A percentile compares a stretch with the other conserved stretches of the same genome.
Conservation (phyloP, 2,888 invertebrate genomes). For the Cosmia pyralina region DNA sequence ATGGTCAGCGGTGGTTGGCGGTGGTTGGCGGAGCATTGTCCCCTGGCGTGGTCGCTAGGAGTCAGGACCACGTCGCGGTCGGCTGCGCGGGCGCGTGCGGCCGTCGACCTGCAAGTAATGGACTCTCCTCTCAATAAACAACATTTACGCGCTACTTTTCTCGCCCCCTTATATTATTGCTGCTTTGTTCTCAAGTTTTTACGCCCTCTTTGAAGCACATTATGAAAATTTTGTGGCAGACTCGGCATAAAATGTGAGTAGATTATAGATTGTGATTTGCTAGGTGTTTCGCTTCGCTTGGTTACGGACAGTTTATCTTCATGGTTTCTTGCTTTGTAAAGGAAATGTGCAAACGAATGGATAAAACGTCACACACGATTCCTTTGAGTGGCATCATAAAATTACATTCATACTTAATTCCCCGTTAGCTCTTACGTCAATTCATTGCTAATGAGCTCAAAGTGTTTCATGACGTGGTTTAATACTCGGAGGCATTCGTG, state of each 20-base stretch:
- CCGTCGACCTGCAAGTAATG: slow-evolving; percentile 78
- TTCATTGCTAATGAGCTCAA: slow-evolving; percentile 39
- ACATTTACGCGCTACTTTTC: slow-evolving; percentile 67
- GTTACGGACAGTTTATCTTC: slow-evolving; percentile 23
- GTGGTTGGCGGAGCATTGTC: slow-evolving; percentile 78
- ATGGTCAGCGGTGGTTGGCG: slow-evolving; percentile 66
- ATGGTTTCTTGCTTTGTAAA: slow-evolving; percentile 36
- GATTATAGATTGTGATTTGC: slow-evolving; percentile 47
- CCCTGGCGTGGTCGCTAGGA: slow-evolving; percentile 69
- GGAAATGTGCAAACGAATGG: slow-evolving; percentile 16
- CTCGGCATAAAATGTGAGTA: slow-evolving; percentile 31
- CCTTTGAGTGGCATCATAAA: slow-evolving; percentile 21
- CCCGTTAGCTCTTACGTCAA: slow-evolving; percentile 49
- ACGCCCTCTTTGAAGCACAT: slow-evolving; percentile 43
- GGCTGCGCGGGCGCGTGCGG: slow-evolving; percentile 77
- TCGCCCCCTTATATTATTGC: slow-evolving; percentile 57
- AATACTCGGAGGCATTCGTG: slow-evolving; percentile 36
- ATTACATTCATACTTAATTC: slow-evolving; percentile 13
- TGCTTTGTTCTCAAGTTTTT: slow-evolving; percentile 62
- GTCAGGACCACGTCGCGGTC: slow-evolving; percentile 81
- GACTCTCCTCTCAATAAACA: slow-evolving; percentile 66
- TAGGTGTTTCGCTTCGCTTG: slow-evolving; percentile 32
- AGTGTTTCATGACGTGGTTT: slow-evolving; percentile 43
- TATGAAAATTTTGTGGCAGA: slow-evolving; percentile 51
- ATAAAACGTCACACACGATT: slow-evolving; percentile 11